phyloP scores from a whole-genome alignment of 1,140 invertebrate genomes.

The Drosophila tropicalis region DNA sequence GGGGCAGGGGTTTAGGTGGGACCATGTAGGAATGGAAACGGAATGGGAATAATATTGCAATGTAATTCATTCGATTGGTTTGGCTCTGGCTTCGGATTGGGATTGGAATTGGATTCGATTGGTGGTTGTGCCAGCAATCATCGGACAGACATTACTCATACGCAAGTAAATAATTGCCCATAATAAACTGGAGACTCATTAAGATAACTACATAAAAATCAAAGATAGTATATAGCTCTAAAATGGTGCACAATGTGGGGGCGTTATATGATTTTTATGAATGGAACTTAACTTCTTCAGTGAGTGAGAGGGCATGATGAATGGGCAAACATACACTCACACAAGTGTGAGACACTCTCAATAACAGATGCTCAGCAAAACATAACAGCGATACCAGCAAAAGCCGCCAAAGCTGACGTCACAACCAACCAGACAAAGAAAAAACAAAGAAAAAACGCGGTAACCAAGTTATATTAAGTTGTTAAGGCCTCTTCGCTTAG shows the following conservation, averaged over 20 bases:
- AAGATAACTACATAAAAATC: conserved; percentile 17
- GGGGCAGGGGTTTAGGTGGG: background rate
- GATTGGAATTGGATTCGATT: background rate
- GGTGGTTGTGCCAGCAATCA: background rate
- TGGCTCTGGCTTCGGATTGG: background rate
- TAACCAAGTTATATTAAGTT: conserved; percentile 9
- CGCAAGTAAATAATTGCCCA: conserved; percentile 9
- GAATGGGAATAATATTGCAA: conserved; percentile 5
- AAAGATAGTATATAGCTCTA: background rate
- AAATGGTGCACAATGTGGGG: conserved; percentile 5
- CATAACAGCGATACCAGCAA: background rate
- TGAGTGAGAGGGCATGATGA: background rate
- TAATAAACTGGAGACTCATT: conserved; percentile 22
- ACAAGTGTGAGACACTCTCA: conserved; percentile 5
- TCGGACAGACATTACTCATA: conserved; percentile 16
- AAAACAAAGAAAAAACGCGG: conserved; percentile 3
- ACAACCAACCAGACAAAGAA: background rate
- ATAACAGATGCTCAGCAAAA: conserved; percentile 23
- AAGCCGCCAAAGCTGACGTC: conserved; percentile 4
- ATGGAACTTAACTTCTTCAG: background rate
- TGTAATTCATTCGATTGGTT: background rate
- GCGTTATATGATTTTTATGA: background rate
- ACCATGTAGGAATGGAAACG: background rate
- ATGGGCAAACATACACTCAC: conserved; percentile 16
- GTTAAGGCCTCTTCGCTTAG: conserved; percentile 5